Base-by-base conservation (phyloP, 2,797 vertebrate species). In the Poeciliopsis infans region DNA sequence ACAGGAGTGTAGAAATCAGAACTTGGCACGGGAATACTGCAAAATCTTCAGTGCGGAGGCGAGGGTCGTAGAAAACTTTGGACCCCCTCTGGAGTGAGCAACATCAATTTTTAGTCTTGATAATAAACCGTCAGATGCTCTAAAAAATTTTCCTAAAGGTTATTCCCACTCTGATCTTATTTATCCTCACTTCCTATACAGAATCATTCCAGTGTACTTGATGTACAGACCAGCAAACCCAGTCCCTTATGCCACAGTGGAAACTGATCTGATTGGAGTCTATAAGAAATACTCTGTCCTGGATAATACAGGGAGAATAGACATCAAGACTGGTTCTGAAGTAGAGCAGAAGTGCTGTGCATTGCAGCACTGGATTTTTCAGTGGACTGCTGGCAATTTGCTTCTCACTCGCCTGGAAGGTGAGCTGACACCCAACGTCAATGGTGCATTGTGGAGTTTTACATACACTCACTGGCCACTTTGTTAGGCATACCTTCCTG, bases 281-380 rank as follows among this genome's bases (percentile, higher is more conserved):
- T 97, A 96, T 0, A 84, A 96, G 86, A 94, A 94, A 80, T 97
- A 97, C 88, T 97, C 95, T 2, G 85, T 87, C 33, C 90, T 95
- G 28, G 96, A 97, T 71, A 83, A 82, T 61, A 87, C 87, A 4
- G 94, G 93, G 68, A 92, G 84, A 45, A 85, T 96, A 36, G 86
- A 95, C 1, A 77, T 89, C 66, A 87, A 88, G 74, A 90, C 90
- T 51, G 83, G 86, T 28, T 96, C 96, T 0, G 97, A 96, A 84
- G 88, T 94, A 0, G 90, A 94, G 79, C 96, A 96, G 83, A 99
- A 99, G 75, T 99, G 97, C 86, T 97, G 95, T 68, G 86, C 97
- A 76, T 96, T 99, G 87, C 97, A 99, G 93, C 98, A 99, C 2
- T 99, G 98, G 98, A 96, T 99, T 75, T 97, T 97, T 86, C 97